Evolutionary conservation across 2,113 vertebrate genomes (phyloP).

Genomic region (Channa maculata): DNA sequence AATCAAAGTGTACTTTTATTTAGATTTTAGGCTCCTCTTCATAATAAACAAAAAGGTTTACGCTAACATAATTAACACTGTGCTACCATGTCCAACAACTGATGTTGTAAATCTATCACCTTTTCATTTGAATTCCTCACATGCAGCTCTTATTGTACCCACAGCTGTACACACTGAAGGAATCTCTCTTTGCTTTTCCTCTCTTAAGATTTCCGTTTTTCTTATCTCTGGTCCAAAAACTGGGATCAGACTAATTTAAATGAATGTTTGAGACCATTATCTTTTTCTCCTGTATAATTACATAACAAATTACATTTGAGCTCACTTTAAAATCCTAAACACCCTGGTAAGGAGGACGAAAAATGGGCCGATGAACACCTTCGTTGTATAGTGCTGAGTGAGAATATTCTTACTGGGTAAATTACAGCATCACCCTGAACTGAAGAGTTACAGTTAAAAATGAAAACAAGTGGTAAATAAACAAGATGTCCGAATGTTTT

Average conservation of each 20-base stretch:
- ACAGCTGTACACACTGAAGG: not conserved
- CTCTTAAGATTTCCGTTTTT: not conserved
- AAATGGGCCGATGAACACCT: conserved; percentile 26
- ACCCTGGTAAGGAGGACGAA: not conserved
- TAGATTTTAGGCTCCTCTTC: too few relatives aligned
- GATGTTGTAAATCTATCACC: conserved; percentile 2
- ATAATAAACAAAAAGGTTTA: too few relatives aligned
- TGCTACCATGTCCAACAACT: not conserved
- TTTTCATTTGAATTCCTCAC: not conserved
- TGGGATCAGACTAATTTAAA: not conserved
- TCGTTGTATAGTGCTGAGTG: conserved; percentile 20
- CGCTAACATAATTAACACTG: too few relatives aligned
- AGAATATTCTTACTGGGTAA: conserved; percentile 13
- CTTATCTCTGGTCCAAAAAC: not conserved
- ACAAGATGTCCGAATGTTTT: conserved; percentile 54
- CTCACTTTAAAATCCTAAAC: not conserved
- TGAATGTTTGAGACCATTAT: not conserved
- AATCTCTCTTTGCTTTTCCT: not conserved
- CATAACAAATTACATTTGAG: not conserved
- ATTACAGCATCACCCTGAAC: conserved; percentile 20
- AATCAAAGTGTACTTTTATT: too few relatives aligned
- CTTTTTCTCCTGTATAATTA: not conserved
- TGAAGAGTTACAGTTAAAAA: conserved; percentile 29
- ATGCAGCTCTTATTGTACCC: not conserved
- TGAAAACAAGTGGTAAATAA: conserved; percentile 28